These are phyloP conservation scores for Chymomyza caudatula DNA, from an alignment of 2,888 invertebrate species.

Conservation along the genomic window DNA sequence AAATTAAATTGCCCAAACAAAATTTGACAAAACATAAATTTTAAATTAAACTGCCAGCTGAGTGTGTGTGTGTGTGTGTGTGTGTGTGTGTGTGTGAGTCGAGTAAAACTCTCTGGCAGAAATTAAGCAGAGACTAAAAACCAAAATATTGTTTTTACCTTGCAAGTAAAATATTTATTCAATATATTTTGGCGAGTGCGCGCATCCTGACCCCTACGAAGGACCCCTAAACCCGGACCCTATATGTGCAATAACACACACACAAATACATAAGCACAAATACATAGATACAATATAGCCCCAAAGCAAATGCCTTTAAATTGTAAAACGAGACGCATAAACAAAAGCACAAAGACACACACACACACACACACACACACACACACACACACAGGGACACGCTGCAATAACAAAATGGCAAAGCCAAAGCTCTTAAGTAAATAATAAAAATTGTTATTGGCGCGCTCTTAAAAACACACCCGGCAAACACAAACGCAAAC, in stretches of 20 bases:
- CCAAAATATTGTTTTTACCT: slow-evolving; percentile 71
- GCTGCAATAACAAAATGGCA: slow-evolving; percentile 20
- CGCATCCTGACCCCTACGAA: background rate
- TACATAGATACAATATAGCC: slow-evolving; percentile 13
- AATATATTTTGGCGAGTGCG: slow-evolving; percentile 41
- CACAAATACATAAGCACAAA: background rate
- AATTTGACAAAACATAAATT: slow-evolving; percentile 57
- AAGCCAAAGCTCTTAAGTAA: slow-evolving; percentile 62
- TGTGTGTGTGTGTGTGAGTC: background rate
- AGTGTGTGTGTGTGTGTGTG: background rate
- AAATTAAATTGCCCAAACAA: slow-evolving; percentile 40
- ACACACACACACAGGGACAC: no score
- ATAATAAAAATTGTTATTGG: slow-evolving; percentile 49
- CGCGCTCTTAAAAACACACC: slow-evolving; percentile 41
- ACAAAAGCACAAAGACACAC: slow-evolving; percentile 54
- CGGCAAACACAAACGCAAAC: slow-evolving; percentile 13
- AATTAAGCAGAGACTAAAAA: slow-evolving; percentile 63
- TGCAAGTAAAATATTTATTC: slow-evolving; percentile 72
- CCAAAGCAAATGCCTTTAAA: slow-evolving; percentile 64
- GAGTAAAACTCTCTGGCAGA: slow-evolving; percentile 10
- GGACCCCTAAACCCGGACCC: background rate
- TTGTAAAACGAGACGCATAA: slow-evolving; percentile 72
- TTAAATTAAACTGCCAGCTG: slow-evolving; percentile 44
- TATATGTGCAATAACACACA: background rate
- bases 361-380: slow-evolving; percentile 25